Base-by-base conservation (phyloP, 2,888 invertebrate genomes). In the Aspidapion aeneum region DNA sequence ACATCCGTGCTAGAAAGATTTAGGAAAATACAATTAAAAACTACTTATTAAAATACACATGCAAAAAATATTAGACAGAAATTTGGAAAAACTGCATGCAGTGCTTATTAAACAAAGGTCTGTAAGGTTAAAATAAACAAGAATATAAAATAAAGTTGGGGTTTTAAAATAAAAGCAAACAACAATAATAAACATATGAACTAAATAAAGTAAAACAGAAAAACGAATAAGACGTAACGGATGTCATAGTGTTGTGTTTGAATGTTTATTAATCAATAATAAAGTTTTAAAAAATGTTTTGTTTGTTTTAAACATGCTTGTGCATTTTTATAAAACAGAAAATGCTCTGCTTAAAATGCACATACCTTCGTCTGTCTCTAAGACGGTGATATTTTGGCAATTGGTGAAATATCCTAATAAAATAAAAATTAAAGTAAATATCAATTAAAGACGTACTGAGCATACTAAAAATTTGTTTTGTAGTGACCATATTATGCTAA, bases 341-440 rank as follows among this genome's bases (percentile, higher is more conserved):
- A 60, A 60, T 59, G 22, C 16, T 61, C 48, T 21, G 21, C 22
- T 58, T n/a, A 48, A 7, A 35, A 72, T 57, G 72, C 72, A 77
- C 78, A 76, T 79, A 79, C 79, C 79, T 79, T 79, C 78, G 72
- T 78, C 79, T 75, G 77, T 77, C 74, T 75, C 74, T 73, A 78
- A 75, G 63, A 67, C 63, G 74, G 78, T 78, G 75, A 77, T 78
- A 79, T 78, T 79, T 76, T 78, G 77, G 78, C 79, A 79, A 78
- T 78, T 79, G 79, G 77, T 78, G 77, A 73, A 75, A 78, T 75
- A 76, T 76, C 79, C 79, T 79, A 79, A n/a, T n/a, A n/a, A 75
- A 79, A 79, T 78, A 76, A 78, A 77, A 73, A 75, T 73, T 73
- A 74, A 73, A 71, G 73, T 78, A 74, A 78, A 75, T 74, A 74